phyloP scores from a whole-genome alignment of 2,888 invertebrate genomes.

The Zygogramma bicolorata region DNA sequence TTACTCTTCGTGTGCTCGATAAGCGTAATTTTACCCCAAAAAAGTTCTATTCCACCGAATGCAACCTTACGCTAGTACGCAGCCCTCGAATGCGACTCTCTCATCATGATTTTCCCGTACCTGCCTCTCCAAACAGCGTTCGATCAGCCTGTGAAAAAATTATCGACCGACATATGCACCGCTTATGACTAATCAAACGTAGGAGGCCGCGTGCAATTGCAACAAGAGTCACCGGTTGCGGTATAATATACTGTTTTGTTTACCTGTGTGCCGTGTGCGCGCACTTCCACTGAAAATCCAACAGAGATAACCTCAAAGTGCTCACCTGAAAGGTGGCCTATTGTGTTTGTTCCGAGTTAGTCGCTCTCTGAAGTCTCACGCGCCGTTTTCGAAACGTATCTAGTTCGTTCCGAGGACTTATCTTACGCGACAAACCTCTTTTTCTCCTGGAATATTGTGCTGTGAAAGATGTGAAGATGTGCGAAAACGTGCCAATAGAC shows the following conservation, averaged over 20 bases:
- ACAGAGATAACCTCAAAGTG: conserved; percentile 38
- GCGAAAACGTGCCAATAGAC: conserved; percentile 28
- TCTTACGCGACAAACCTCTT: too few relatives aligned
- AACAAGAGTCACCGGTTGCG: conserved; percentile 24
- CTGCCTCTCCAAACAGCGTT: background rate
- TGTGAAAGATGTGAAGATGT: conserved; percentile 40
- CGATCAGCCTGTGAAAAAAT: background rate
- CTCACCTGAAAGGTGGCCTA: conserved; percentile 38
- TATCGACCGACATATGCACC: conserved; percentile 24
- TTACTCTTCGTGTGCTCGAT: too few relatives aligned
- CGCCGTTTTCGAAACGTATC: background rate
- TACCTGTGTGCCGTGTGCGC: conserved; percentile 39
- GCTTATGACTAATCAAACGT: conserved; percentile 37
- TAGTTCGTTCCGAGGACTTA: too few relatives aligned
- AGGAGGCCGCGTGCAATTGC: conserved; percentile 42
- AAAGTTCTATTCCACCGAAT: background rate
- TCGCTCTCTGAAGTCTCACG: conserved; percentile 23
- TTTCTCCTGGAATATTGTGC: too few relatives aligned
- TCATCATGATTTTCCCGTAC: background rate
- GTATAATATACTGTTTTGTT: conserved; percentile 39
- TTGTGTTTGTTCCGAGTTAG: conserved; percentile 26
- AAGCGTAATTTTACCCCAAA: too few relatives aligned
- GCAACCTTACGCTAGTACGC: background rate
- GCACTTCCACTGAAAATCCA: conserved; percentile 29
- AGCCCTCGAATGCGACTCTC: background rate